Base-by-base conservation (phyloP, 2,888 invertebrate genomes). In the Harpalus rubripes region DNA sequence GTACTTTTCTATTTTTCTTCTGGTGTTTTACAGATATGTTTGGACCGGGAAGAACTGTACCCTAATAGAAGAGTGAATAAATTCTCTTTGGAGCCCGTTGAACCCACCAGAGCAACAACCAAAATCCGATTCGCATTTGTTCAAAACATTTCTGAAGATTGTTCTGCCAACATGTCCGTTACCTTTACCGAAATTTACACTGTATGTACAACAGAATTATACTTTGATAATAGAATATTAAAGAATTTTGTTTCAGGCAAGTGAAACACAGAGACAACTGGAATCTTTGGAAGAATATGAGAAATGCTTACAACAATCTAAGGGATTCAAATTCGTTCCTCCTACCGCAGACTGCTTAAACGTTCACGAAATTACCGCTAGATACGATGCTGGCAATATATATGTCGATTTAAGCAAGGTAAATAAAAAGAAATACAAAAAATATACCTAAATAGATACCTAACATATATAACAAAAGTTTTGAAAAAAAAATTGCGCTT, bases 41-140 rank as follows among this genome's bases (percentile, higher is more conserved):
- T 80, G 15, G 61, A 80, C 39, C 61, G 80, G 1, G 61, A 80
- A 61, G 61, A 61, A 10, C 16, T 80, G 1, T 80, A 80, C 56
- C 80, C 80, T 18, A 61, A 39, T 6, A 59, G 80, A 39, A 61
- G 61, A 61, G 56, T 59, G 0, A 41, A 80, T 16, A 80, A 80
- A 80, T 61, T 80, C 22, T 80, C 80, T 12, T 61, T 80, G 12
- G 61, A 61, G 7, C 61, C 80, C 7, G 39, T 80, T 0, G 41
- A 61, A 16, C 41, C 59, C 12, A 18, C 80, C 0, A 80, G 59
- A 61, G 80, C 18, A 12, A 16, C 18, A 7, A 61, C 80, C n/a
- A 41, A 61, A 59, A 39, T 80, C 5, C 7, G 5, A 32, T 39
- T 58, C 12, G 80, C 61, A 7, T 1, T 18, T n/a, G 80, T 61